Percentiles rank a stretch among this genome's conserved stretches.
phyloP scores from a whole-genome alignment of 2,113 vertebrate species.

The Nymphicus hollandicus region DNA sequence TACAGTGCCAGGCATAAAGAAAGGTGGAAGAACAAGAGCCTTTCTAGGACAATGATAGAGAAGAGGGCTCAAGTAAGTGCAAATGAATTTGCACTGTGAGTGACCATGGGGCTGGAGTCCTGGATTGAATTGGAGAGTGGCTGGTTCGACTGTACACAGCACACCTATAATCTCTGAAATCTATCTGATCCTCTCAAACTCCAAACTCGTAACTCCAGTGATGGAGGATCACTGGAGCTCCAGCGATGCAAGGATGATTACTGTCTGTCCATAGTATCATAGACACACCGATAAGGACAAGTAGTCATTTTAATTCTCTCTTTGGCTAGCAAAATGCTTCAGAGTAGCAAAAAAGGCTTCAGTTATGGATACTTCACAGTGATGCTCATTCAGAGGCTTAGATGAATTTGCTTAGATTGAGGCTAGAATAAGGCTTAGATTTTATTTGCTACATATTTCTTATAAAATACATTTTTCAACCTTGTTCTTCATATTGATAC shows the following conservation, averaged over 20 bases:
- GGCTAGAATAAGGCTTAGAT: conserved; percentile 4
- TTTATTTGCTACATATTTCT: conserved; percentile 72
- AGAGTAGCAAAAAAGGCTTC: background rate
- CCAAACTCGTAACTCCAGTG: background rate
- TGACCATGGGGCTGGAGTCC: background rate
- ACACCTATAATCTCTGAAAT: background rate
- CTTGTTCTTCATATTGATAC: conserved; percentile 24
- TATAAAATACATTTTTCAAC: conserved; percentile 56
- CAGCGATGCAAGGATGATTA: background rate
- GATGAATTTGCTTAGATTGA: too few species aligned
- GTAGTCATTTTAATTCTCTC: background rate
- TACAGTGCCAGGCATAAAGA: background rate
- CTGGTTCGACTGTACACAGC: background rate
- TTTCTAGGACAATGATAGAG: background rate
- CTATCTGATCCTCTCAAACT: background rate
- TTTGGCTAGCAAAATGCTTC: background rate
- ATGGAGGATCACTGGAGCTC: background rate
- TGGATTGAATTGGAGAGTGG: background rate
- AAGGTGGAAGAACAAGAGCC: background rate
- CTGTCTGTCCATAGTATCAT: background rate
- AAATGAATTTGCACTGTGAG: background rate
- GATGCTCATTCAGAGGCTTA: background rate
- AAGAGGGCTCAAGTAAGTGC: background rate
- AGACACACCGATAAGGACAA: background rate
- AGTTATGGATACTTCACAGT: background rate